Evolutionary conservation across 1,140 invertebrate species (phyloP).

Genomic region (Heliconius nattereri): DNA sequence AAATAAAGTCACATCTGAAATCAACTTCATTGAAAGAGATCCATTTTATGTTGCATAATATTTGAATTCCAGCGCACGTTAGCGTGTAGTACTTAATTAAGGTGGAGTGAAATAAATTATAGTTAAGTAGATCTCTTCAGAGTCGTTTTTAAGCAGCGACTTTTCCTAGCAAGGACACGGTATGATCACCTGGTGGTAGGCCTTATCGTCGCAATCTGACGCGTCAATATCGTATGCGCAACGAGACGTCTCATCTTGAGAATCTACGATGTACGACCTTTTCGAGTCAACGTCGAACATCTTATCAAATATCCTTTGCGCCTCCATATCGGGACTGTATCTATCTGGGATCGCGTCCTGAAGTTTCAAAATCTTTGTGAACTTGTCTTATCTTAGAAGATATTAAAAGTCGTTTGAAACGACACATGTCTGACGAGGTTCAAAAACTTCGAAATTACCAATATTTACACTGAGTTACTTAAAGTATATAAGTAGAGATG

Average conservation of each 20-base stretch:
- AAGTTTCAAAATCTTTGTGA: slow-evolving; percentile 71
- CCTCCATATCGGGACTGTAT: slow-evolving; percentile 80
- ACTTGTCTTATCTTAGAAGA: neutral
- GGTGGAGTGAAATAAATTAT: neutral
- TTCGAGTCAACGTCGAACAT: slow-evolving; percentile 79
- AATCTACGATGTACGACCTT: slow-evolving; percentile 72
- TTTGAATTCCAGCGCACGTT: neutral
- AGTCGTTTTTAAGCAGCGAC: slow-evolving; percentile 10
- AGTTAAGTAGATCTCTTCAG: neutral
- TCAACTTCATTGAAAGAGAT: slow-evolving; percentile 6
- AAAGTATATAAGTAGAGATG: neutral
- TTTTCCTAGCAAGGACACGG: slow-evolving; percentile 18
- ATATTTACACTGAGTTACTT: neutral
- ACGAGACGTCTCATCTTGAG: slow-evolving; percentile 70
- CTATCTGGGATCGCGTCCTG: slow-evolving; percentile 78
- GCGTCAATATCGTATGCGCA: slow-evolving; percentile 77
- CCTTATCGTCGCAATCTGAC: slow-evolving; percentile 78
- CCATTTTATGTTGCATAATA: neutral
- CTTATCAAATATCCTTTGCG: slow-evolving; percentile 80
- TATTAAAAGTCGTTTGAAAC: neutral
- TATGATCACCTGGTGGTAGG: slow-evolving; percentile 74
- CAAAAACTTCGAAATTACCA: slow-evolving; percentile 2
- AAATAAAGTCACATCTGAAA: slow-evolving; percentile 15
- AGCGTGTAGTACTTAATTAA: neutral
- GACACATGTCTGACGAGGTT: neutral